These are phyloP conservation scores for Adelges cooleyi DNA, from an alignment of 1,140 invertebrate genomes.

Conservation along the genomic window DNA sequence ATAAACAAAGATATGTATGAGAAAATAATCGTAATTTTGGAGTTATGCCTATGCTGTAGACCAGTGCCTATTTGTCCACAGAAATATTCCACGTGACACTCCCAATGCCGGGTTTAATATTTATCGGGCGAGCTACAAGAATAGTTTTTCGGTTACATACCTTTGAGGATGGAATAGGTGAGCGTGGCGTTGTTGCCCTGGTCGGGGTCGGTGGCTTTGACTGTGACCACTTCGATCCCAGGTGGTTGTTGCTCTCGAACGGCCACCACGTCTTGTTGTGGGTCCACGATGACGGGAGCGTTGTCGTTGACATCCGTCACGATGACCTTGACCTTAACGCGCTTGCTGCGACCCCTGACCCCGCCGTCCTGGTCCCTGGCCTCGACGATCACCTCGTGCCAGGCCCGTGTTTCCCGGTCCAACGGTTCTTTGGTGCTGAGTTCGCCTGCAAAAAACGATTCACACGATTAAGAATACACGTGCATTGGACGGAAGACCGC, in stretches of 20 bases:
- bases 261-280: slow-evolving; percentile 72
- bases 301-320: slow-evolving; percentile 85
- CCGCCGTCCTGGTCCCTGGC: slow-evolving; percentile 65
- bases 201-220: slow-evolving; percentile 77
- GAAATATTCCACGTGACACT: no score
- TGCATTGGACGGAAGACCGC: not conserved
- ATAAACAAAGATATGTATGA: no score
- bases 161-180: slow-evolving; percentile 73
- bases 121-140: no score
- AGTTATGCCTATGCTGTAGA: no score
- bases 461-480: not conserved
- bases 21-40: no score
- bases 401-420: slow-evolving; percentile 66
- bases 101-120: no score
- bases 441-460: slow-evolving; percentile 52
- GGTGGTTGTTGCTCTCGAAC: slow-evolving; percentile 77
- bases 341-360: slow-evolving; percentile 54
- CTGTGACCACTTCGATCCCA: slow-evolving; percentile 69
- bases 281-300: slow-evolving; percentile 73
- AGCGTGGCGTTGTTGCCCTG: slow-evolving; percentile 77
- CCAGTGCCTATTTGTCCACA: no score
- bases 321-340: slow-evolving; percentile 59
- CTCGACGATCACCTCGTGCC: slow-evolving; percentile 71
- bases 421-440: slow-evolving; percentile 68
- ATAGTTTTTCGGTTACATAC: slow-evolving; percentile 38